Percentiles rank a stretch among this genome's conserved stretches.
These are phyloP conservation scores for Chlorops oryzae DNA, from an alignment of 1,140 invertebrate species.

Conservation along the genomic window DNA sequence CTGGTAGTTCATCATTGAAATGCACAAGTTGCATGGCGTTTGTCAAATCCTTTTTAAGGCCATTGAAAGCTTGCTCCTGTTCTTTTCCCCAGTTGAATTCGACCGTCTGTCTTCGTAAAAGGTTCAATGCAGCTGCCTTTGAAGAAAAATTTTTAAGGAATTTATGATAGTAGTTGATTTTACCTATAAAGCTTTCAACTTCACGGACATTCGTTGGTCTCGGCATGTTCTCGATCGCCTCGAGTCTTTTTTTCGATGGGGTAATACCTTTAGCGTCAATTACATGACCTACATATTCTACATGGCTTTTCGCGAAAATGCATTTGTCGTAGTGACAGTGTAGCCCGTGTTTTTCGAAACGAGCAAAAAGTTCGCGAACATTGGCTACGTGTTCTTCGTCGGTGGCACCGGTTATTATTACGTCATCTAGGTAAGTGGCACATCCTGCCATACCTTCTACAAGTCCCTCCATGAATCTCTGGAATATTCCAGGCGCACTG, in stretches of 20 bases:
- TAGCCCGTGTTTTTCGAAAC: conserved; percentile 2
- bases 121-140: background rate
- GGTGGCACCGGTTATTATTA: background rate
- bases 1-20: background rate
- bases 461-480: background rate
- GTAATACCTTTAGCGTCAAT: conserved; percentile 1
- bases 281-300: conserved; percentile 5
- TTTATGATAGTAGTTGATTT: conserved; percentile 6
- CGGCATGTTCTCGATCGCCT: background rate
- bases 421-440: conserved; percentile 3
- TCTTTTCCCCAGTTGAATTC: background rate
- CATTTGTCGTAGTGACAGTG: conserved; percentile 3
- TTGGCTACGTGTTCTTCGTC: background rate
- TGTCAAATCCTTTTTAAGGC: background rate
- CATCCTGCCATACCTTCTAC: background rate
- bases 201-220: background rate
- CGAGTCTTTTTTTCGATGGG: background rate
- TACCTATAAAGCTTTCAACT: conserved; percentile 5
- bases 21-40: background rate
- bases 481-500: conserved; percentile 3
- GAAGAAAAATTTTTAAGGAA: conserved; percentile 1
- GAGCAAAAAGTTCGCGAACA: background rate
- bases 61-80: background rate
- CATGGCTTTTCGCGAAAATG: background rate
- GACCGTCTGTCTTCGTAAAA: background rate